Percentiles rank a stretch among this genome's conserved stretches.
Conservation (phyloP, 2,888 invertebrate species). For the Epinotia ramella region DNA sequence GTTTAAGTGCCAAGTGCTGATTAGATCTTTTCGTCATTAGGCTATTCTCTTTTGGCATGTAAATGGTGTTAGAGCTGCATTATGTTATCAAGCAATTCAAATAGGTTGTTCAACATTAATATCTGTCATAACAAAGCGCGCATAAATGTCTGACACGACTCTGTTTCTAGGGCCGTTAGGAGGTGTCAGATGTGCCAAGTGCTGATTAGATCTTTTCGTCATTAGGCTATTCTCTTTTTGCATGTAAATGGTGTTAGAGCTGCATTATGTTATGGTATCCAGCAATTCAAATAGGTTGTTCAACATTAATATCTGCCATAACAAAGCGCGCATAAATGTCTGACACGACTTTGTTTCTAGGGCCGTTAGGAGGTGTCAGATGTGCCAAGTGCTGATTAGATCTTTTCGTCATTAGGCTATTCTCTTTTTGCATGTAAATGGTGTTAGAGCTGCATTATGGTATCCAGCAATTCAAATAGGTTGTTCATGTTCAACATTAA, state of each 20-base stretch:
- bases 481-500: too few species aligned
- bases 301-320: too few species aligned
- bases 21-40: conserved; percentile 44
- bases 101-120: too few species aligned
- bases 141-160: too few species aligned
- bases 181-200: conserved; percentile 37
- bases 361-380: too few species aligned
- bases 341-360: too few species aligned
- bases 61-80: conserved; percentile 16
- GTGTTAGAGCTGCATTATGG: conserved; percentile 4
- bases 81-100: too few species aligned
- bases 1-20: conserved; percentile 44
- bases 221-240: conserved; percentile 41
- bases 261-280: not conserved
- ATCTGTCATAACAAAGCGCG: too few species aligned
- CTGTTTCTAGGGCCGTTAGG: too few species aligned
- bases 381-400: conserved; percentile 45
- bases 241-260: conserved; percentile 18
- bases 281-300: too few species aligned
- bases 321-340: too few species aligned
- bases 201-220: conserved; percentile 44
- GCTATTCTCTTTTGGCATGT: conserved; percentile 36
- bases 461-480: too few species aligned
- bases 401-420: conserved; percentile 43
- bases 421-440: conserved; percentile 31